phyloP scores from a whole-genome alignment of 2,113 vertebrate genomes.

The Benitochromis conjunctus region DNA sequence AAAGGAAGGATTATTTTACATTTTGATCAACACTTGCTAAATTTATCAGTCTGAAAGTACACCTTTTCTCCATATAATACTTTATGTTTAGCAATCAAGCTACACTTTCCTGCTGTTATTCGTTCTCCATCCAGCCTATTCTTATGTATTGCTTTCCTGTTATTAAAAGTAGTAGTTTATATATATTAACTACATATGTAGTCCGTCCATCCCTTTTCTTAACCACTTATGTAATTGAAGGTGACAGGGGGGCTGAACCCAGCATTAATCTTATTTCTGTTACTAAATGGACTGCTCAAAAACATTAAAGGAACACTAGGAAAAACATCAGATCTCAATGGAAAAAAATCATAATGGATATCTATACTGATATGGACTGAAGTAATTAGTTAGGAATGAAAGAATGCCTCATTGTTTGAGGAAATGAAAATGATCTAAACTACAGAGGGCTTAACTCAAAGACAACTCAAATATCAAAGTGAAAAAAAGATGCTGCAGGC shows the following conservation, averaged over 20 bases:
- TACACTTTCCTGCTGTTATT: not conserved
- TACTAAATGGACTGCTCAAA: not conserved
- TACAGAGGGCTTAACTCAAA: not conserved
- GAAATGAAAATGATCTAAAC: not conserved
- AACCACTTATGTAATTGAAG: not conserved
- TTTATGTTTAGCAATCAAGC: not conserved
- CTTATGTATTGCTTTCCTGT: not conserved
- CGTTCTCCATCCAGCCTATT: not conserved
- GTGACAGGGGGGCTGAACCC: not conserved
- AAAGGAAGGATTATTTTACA: not conserved
- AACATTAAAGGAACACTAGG: not conserved
- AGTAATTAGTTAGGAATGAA: not conserved
- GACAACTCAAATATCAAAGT: fast-evolving
- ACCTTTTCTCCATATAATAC: not conserved
- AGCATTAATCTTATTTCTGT: not conserved
- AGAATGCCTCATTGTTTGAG: not conserved
- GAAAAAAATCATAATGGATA: not conserved
- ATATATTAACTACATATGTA: not conserved
- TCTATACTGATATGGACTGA: not conserved
- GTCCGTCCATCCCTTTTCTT: not conserved
- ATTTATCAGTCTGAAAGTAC: not conserved
- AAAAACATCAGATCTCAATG: fast-evolving
- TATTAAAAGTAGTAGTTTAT: not conserved
- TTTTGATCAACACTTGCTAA: not conserved
- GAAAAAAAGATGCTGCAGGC: not conserved